Conservation (phyloP, 2,888 invertebrate genomes). For the Agrotis ipsilon region DNA sequence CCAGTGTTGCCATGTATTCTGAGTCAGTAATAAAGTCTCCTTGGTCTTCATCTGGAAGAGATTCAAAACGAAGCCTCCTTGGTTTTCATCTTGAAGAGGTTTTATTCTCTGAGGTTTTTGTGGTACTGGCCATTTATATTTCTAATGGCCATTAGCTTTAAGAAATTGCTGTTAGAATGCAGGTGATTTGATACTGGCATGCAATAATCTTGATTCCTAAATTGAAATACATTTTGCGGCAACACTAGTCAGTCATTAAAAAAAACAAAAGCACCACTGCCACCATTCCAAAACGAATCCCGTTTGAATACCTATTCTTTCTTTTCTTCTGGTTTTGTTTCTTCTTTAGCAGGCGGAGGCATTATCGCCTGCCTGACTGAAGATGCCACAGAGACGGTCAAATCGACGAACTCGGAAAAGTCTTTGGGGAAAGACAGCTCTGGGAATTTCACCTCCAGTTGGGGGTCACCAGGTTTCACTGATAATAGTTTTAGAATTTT, state of each 20-base stretch:
- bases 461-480: constrained; percentile 94
- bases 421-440: constrained; percentile 92
- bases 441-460: constrained; percentile 91
- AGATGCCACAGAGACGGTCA: constrained; percentile 83
- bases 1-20: constrained; percentile 51
- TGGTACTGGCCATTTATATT: neutral
- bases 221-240: constrained; percentile 28
- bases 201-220: neutral
- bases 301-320: constrained; percentile 83
- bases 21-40: neutral
- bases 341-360: constrained; percentile 86
- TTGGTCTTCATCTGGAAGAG: neutral
- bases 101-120: neutral
- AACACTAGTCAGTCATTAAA: constrained; percentile 32
- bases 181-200: neutral
- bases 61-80: neutral
- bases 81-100: neutral
- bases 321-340: constrained; percentile 77
- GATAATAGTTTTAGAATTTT: constrained; percentile 62
- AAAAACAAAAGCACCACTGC: constrained; percentile 46
- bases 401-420: constrained; percentile 90
- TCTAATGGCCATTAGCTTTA: neutral
- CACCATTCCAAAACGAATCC: constrained; percentile 59
- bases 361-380: constrained; percentile 86
- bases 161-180: neutral